Evolutionary conservation across 2,797 vertebrate genomes (phyloP).

Genomic region (Choloepus didactylus): DNA sequence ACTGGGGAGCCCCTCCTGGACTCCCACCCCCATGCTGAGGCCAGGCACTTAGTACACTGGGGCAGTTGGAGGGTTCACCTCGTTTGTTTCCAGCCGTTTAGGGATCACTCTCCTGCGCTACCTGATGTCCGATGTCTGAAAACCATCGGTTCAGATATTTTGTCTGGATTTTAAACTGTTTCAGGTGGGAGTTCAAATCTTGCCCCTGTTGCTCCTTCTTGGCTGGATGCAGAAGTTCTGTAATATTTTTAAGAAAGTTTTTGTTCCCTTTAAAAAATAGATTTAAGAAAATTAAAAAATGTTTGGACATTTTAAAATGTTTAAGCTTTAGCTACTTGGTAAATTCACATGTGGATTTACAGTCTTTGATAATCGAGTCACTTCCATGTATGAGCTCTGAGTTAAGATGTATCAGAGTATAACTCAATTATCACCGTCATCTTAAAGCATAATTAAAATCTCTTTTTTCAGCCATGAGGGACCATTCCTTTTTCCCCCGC

Average conservation of each 20-base stretch:
- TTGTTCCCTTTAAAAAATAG: background rate
- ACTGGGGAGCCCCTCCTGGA: background rate
- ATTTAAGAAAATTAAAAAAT: background rate
- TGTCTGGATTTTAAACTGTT: background rate
- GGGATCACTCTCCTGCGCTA: background rate
- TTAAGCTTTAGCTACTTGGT: background rate
- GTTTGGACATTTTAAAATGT: background rate
- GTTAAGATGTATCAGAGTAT: background rate
- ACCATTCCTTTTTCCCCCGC: background rate
- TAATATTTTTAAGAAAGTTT: background rate
- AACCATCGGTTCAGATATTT: background rate
- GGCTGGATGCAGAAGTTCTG: background rate
- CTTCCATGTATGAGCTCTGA: background rate
- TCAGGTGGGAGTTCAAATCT: background rate
- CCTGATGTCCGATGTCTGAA: background rate
- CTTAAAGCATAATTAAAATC: slow-evolving; percentile 58
- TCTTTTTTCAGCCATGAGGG: slow-evolving; percentile 20
- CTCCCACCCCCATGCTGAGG: background rate
- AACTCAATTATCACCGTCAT: slow-evolving; percentile 65
- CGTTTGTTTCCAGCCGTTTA: background rate
- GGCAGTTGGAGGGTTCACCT: fast-evolving
- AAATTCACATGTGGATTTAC: background rate
- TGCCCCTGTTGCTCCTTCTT: background rate
- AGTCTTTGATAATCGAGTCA: background rate
- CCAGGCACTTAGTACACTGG: background rate